These are phyloP conservation scores for Melinaea menophilus DNA, from an alignment of 2,888 invertebrate genomes.

Conservation along the genomic window DNA sequence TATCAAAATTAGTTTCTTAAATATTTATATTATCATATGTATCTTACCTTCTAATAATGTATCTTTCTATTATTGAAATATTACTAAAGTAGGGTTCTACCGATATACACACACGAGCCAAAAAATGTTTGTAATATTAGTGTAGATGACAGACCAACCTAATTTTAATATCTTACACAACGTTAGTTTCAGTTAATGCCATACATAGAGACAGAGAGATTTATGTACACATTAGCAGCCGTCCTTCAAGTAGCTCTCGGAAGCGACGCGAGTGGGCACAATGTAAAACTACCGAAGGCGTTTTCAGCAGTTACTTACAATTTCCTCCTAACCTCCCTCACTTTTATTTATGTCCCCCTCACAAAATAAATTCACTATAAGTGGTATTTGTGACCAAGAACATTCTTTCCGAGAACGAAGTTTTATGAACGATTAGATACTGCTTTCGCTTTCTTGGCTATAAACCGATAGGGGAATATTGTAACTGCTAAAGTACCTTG, in stretches of 20 bases:
- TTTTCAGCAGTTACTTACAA: slow-evolving; percentile 60
- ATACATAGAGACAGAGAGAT: slow-evolving; percentile 29
- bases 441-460: slow-evolving; percentile 19
- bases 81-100: no score
- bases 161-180: slow-evolving; percentile 28
- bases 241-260: slow-evolving; percentile 35
- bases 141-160: slow-evolving; percentile 6
- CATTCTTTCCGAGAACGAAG: slow-evolving; percentile 41
- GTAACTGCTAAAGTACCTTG: slow-evolving; percentile 24
- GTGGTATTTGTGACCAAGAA: slow-evolving; percentile 59
- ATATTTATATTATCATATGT: no score
- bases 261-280: slow-evolving; percentile 31
- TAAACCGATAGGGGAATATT: slow-evolving; percentile 16
- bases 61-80: no score
- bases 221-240: slow-evolving; percentile 34
- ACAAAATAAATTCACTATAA: slow-evolving; percentile 65
- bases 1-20: no score
- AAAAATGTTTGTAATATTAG: no score
- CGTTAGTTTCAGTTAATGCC: slow-evolving; percentile 25
- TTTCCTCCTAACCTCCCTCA: slow-evolving; percentile 42
- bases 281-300: slow-evolving; percentile 41
- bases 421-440: slow-evolving; percentile 44
- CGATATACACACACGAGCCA: no score
- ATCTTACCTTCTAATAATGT: no score
- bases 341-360: slow-evolving; percentile 60